Evolutionary conservation across 2,113 vertebrate genomes (phyloP).

Genomic region (Channa argus): DNA sequence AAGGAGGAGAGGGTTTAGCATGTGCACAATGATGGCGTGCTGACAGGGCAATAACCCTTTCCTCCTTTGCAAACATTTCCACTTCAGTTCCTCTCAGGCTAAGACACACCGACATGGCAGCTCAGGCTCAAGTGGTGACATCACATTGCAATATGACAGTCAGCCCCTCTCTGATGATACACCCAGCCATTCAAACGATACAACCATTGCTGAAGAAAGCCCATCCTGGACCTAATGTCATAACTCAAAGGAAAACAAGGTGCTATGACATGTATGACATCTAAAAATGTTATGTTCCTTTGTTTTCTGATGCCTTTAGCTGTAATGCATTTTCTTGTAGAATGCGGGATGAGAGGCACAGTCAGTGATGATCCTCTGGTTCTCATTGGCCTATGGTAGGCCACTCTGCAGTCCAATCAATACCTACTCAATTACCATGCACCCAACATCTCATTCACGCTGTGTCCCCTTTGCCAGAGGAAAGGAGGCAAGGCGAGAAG

Average conservation of each 20-base stretch:
- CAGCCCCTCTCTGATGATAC: slow-evolving; percentile 48
- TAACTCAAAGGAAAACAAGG: slow-evolving; percentile 26
- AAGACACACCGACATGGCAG: slow-evolving; percentile 52
- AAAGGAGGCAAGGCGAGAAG: slow-evolving; percentile 59
- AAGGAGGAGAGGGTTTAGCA: slow-evolving; percentile 21
- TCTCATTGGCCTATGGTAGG: slow-evolving; percentile 69
- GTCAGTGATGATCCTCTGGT: slow-evolving; percentile 52
- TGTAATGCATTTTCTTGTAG: slow-evolving; percentile 57
- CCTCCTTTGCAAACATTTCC: slow-evolving; percentile 68
- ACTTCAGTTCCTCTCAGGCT: slow-evolving; percentile 45
- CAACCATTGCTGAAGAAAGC: slow-evolving; percentile 37
- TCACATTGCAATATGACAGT: slow-evolving; percentile 68
- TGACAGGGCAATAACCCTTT: slow-evolving; percentile 65
- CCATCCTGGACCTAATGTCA: slow-evolving; percentile 28
- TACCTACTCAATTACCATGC: slow-evolving; percentile 82
- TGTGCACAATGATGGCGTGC: slow-evolving; percentile 48
- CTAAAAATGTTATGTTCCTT: slow-evolving; percentile 23
- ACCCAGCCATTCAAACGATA: slow-evolving; percentile 54
- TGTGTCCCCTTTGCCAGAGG: slow-evolving; percentile 54
- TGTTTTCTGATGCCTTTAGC: slow-evolving; percentile 13
- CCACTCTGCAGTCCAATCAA: slow-evolving; percentile 84
- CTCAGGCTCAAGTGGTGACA: slow-evolving; percentile 63
- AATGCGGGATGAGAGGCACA: slow-evolving; percentile 58
- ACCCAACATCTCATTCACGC: slow-evolving; percentile 78
- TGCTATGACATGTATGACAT: slow-evolving; percentile 22